These are phyloP conservation scores for Stenchaetothrips biformis DNA, from an alignment of 2,888 invertebrate genomes.

Conservation along the genomic window DNA sequence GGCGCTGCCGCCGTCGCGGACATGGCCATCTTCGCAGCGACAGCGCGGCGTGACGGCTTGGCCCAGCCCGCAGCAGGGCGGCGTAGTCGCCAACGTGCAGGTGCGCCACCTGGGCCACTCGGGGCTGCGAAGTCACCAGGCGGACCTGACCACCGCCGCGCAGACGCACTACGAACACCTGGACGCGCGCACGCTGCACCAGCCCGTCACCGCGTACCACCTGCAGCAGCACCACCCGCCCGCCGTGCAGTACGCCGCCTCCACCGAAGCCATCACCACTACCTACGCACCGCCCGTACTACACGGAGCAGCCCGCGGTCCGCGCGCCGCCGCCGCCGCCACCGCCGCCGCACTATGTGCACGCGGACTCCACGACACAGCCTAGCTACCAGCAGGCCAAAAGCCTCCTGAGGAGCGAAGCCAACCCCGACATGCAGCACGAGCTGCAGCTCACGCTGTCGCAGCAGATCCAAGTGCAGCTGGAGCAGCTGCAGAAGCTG, in stretches of 20 bases:
- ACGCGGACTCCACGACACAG: neutral
- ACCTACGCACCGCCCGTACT: neutral
- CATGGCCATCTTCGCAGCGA: neutral
- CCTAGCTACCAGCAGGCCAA: neutral
- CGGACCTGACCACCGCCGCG: neutral
- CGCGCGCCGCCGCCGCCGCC: neutral
- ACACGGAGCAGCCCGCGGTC: neutral
- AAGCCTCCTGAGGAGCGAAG: neutral
- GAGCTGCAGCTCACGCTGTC: conserved; percentile 10
- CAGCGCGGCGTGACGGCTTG: conserved; percentile 42
- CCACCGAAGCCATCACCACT: neutral
- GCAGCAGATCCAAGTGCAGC: conserved; percentile 13
- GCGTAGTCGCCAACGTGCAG: conserved; percentile 66
- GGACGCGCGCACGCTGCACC: neutral
- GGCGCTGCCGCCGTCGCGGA: neutral
- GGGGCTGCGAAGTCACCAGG: conserved; percentile 43
- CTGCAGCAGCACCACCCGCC: conserved; percentile 15
- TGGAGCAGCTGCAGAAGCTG: conserved; percentile 1
- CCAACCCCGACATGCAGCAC: neutral
- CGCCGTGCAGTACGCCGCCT: neutral
- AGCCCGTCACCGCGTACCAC: conserved; percentile 2
- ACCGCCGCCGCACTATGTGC: neutral
- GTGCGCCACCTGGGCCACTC: conserved; percentile 73
- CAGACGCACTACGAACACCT: neutral
- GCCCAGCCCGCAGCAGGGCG: conserved; percentile 63